Percentiles rank a stretch among this genome's conserved stretches.
These are phyloP conservation scores for Griposia aprilina DNA, from an alignment of 2,888 invertebrate species.

Conservation along the genomic window DNA sequence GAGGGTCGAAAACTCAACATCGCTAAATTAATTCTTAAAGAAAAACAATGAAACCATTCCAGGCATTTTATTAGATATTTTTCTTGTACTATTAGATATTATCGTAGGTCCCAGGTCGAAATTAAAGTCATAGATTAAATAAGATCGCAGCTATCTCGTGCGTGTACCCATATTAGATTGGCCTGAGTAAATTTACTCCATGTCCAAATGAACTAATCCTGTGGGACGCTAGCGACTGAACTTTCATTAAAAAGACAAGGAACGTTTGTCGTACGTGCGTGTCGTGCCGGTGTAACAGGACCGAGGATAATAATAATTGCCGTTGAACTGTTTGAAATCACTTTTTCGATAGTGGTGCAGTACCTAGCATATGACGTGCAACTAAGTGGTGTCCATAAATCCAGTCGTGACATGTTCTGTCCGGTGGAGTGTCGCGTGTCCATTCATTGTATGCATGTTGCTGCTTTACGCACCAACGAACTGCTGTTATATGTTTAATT, in stretches of 20 bases:
- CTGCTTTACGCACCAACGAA: constrained; percentile 72
- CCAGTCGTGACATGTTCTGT: constrained; percentile 79
- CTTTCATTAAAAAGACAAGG: constrained; percentile 81
- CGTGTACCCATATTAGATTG: constrained; percentile 82
- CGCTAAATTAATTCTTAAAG: constrained; percentile 47
- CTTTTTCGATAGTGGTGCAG: constrained; percentile 70
- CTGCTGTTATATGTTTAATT: constrained; percentile 70
- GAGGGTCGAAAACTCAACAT: constrained; percentile 58
- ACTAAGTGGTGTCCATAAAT: constrained; percentile 84
- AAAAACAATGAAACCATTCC: constrained; percentile 40
- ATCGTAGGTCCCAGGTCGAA: constrained; percentile 70
- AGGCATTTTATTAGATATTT: constrained; percentile 55
- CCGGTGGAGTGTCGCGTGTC: constrained; percentile 80
- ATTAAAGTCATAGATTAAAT: constrained; percentile 82
- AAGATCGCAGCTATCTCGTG: constrained; percentile 76
- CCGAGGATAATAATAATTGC: constrained; percentile 62
- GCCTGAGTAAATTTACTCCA: constrained; percentile 85
- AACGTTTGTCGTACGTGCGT: constrained; percentile 68
- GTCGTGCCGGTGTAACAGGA: constrained; percentile 40
- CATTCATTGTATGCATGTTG: constrained; percentile 70
- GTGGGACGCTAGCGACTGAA: constrained; percentile 74
- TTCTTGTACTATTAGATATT: constrained; percentile 56
- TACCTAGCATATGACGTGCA: constrained; percentile 79
- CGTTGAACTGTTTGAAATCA: constrained; percentile 62
- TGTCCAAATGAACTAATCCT: constrained; percentile 85